These are phyloP conservation scores for Tetragonula carbonaria DNA, from an alignment of 2,888 invertebrate genomes.

Conservation along the genomic window DNA sequence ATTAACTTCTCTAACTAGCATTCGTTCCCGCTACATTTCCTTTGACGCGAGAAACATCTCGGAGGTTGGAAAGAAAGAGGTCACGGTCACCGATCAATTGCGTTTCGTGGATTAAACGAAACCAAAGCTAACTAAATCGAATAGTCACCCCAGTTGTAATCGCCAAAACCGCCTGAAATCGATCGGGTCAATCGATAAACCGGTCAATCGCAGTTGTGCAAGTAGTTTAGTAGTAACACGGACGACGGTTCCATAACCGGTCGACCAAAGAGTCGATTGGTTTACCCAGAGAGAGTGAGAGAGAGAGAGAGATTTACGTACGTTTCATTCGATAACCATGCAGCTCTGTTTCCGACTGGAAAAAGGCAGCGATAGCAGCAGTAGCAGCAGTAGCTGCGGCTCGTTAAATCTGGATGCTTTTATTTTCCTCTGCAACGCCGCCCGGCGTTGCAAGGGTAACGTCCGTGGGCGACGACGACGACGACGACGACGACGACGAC, in stretches of 20 bases:
- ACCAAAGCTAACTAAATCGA: too few species aligned
- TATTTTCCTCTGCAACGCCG: constrained; percentile 25
- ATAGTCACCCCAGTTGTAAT: neutral
- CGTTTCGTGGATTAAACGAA: too few species aligned
- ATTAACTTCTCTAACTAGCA: too few species aligned
- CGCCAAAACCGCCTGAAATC: neutral
- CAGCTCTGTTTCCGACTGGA: constrained; percentile 24
- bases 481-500: neutral
- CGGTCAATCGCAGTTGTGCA: neutral
- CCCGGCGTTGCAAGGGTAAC: constrained; percentile 7
- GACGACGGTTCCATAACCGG: neutral
- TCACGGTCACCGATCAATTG: too few species aligned
- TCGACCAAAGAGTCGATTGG: constrained; percentile 5
- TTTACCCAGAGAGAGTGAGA: constrained; percentile 4
- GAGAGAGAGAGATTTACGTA: constrained; percentile 11
- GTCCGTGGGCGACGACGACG: constrained; percentile 2
- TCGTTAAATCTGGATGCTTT: constrained; percentile 54
- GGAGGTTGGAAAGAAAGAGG: too few species aligned
- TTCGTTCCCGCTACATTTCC: too few species aligned
- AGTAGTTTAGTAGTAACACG: neutral
- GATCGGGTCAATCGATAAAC: neutral
- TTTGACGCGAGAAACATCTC: too few species aligned
- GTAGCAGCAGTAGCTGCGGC: neutral
- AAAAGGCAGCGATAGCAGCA: neutral
- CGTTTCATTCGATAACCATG: constrained; percentile 37